These are phyloP conservation scores for Nesospiza acunhae DNA, from an alignment of 2,113 vertebrate genomes.

Conservation along the genomic window DNA sequence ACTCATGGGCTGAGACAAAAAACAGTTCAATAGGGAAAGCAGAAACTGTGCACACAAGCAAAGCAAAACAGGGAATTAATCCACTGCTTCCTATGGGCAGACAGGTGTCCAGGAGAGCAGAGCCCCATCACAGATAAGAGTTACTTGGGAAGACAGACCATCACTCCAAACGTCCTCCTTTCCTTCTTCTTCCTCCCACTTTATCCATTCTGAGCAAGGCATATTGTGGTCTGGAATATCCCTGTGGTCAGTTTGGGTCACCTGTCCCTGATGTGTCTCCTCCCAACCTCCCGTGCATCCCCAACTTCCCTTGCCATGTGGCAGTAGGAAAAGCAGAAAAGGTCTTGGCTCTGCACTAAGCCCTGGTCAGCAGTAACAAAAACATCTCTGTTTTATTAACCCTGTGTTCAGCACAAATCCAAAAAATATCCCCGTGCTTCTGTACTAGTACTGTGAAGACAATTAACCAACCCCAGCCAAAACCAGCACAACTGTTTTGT, in stretches of 20 bases:
- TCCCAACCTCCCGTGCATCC: rapidly evolving
- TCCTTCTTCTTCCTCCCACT: background rate
- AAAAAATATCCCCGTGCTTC: background rate
- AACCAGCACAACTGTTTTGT: background rate
- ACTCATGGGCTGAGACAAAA: background rate
- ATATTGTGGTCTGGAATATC: background rate
- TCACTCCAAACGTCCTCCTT: background rate
- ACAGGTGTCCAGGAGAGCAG: background rate
- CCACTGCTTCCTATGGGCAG: background rate
- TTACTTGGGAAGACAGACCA: background rate
- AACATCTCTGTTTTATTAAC: background rate
- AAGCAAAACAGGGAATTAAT: background rate
- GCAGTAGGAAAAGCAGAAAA: background rate
- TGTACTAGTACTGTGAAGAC: background rate
- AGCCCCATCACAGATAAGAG: background rate
- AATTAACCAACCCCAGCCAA: background rate
- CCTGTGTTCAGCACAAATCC: background rate
- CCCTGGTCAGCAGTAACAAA: background rate
- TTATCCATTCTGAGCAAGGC: background rate
- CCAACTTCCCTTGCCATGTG: rapidly evolving
- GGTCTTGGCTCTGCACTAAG: background rate
- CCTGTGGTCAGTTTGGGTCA: too few relatives aligned
- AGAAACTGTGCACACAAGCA: background rate
- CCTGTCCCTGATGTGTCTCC: background rate
- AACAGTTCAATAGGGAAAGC: background rate